phyloP scores from a whole-genome alignment of 2,888 invertebrate species.

The Phragmatobia fuliginosa region DNA sequence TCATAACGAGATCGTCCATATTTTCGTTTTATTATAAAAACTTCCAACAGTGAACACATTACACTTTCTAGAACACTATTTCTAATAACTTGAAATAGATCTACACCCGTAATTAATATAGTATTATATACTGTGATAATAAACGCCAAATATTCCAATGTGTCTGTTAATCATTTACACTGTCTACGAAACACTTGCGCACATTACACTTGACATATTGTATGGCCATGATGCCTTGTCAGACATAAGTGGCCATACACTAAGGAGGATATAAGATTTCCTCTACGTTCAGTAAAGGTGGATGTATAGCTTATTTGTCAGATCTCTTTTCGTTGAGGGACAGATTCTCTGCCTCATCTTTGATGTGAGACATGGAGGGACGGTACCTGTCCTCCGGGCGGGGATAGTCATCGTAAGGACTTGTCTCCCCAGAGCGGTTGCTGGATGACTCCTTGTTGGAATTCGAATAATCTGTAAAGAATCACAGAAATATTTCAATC shows the following conservation, averaged over 20 bases:
- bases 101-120: slow-evolving; percentile 82
- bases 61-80: slow-evolving; percentile 72
- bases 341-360: slow-evolving; percentile 84
- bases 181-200: slow-evolving; percentile 18
- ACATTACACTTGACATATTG: slow-evolving; percentile 16
- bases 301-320: slow-evolving; percentile 71
- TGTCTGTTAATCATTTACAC: slow-evolving; percentile 41
- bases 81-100: slow-evolving; percentile 78
- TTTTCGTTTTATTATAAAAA: slow-evolving; percentile 61
- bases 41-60: slow-evolving; percentile 82
- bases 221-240: neutral
- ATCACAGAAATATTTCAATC: too few relatives aligned
- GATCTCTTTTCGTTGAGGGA: slow-evolving; percentile 84
- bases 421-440: slow-evolving; percentile 79
- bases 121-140: slow-evolving; percentile 58
- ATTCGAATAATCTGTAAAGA: slow-evolving; percentile 69
- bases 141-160: slow-evolving; percentile 50
- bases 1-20: slow-evolving; percentile 71
- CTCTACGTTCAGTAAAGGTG: neutral
- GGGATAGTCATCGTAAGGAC: slow-evolving; percentile 81
- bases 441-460: slow-evolving; percentile 78
- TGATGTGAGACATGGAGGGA: slow-evolving; percentile 77
- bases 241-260: neutral
- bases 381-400: slow-evolving; percentile 78
- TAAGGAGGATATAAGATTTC: neutral